Percentiles rank a stretch among this genome's conserved stretches.
phyloP scores from a whole-genome alignment of 1,140 invertebrate genomes.

The Ips typographus region DNA sequence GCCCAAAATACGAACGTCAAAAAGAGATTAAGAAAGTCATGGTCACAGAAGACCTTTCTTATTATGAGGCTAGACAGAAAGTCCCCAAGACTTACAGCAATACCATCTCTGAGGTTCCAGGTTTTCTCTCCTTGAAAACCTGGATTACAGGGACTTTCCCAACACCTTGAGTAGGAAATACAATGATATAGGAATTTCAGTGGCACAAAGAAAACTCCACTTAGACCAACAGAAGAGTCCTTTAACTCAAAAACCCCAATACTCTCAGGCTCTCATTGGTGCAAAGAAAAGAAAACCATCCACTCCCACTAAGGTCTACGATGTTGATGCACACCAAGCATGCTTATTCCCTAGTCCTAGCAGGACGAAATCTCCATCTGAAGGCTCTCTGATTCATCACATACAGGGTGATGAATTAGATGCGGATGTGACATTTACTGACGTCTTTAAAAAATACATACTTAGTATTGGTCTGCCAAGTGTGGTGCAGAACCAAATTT shows the following conservation, averaged over 20 bases:
- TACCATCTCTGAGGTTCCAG: background rate
- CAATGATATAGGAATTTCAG: background rate
- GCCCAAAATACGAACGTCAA: slow-evolving; percentile 23
- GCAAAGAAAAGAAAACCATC: no score
- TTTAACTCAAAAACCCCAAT: slow-evolving; percentile 1
- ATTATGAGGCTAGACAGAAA: slow-evolving; percentile 19
- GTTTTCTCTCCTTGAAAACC: no score
- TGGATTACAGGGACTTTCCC: background rate
- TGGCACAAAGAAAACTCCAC: background rate
- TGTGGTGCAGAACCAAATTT: no score
- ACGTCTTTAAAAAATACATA: no score
- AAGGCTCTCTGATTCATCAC: no score
- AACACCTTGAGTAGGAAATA: background rate
- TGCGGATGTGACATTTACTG: no score
- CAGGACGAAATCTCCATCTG: no score
- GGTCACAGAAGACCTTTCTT: slow-evolving; percentile 20
- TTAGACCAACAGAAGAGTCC: slow-evolving; percentile 1
- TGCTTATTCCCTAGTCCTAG: no score
- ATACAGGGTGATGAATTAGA: no score
- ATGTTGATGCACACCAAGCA: no score
- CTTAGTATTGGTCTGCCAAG: no score
- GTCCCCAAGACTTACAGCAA: background rate
- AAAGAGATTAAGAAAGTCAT: slow-evolving; percentile 25
- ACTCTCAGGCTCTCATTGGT: background rate
- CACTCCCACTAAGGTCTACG: no score